These are phyloP conservation scores for Chromoteleia sp. DNA, from an alignment of 2,888 invertebrate species.

Conservation along the genomic window DNA sequence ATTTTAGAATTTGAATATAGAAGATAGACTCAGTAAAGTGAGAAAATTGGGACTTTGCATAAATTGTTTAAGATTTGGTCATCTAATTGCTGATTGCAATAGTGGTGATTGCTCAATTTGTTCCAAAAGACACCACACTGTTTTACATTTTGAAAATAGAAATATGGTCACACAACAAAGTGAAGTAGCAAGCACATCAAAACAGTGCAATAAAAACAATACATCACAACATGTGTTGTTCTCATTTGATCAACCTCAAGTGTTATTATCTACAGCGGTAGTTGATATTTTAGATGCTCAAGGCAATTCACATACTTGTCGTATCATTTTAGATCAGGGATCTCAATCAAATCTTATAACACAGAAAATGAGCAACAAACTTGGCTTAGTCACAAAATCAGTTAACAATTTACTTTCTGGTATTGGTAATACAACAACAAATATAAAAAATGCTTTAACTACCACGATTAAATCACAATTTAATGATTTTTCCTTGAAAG, in stretches of 20 bases:
- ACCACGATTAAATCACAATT: neutral
- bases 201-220: too few species aligned
- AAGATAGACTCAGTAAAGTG: neutral
- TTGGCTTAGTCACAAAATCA: neutral
- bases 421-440: constrained; percentile 1
- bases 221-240: too few species aligned
- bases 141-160: constrained; percentile 16
- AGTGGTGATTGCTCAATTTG: constrained; percentile 2
- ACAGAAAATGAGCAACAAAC: constrained; percentile 1
- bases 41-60: constrained; percentile 18
- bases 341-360: constrained; percentile 42
- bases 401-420: neutral
- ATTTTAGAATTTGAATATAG: neutral
- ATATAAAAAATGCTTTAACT: neutral
- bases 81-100: neutral
- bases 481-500: neutral
- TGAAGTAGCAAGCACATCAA: too few species aligned
- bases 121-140: constrained; percentile 2
- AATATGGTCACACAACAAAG: too few species aligned
- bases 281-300: constrained; percentile 31
- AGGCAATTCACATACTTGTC: constrained; percentile 14
- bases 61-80: constrained; percentile 21
- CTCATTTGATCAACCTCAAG: neutral
- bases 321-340: constrained; percentile 32
- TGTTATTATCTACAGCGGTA: constrained; percentile 22